Evolutionary conservation across 2,797 vertebrate genomes (phyloP), one percentile per base, ranked within the genome.

Genomic region (Sebastes kiyomatsui): DNA sequence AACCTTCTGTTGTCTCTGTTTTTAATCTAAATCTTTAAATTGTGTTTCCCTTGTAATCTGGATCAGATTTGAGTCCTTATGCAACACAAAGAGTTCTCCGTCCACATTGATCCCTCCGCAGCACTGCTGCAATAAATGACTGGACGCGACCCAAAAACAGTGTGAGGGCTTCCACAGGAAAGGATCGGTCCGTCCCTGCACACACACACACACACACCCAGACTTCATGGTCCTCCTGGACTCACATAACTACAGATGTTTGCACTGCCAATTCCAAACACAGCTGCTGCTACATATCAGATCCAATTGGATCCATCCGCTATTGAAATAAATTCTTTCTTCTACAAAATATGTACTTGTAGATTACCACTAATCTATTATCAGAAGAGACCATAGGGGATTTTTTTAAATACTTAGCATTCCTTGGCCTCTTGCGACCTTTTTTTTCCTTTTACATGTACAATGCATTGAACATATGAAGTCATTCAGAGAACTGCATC

Each of bases 101-200:
- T 71, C 77, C 75, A 35, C 69, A 75, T 68, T 68, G 23, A 60
- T 85, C 68, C 67, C 75, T 62, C 54, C 9, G 2, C 32, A 46
- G 64, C 66, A 66, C 65, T 20, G 55, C 72, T 67, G 69, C 60
- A 49, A 66, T 80, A 71, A 85, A 80, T 3, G 56, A 65, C 68
- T 87, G 87, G 87, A 85, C 5, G 13, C 22, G 61, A 61, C 55
- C 78, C 90, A 90, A 77, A 52, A 88, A 71, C 81, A 74, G 71
- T 77, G 73, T 71, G 79, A 90, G 85, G 81, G 65, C 84, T 90
- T 87, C 62, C 65, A 86, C 88, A 81, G 83, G 82, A 86, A 90
- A 83, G 82, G 84, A 62, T 77, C 27, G 52, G 82, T 60, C 78
- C 69, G 68, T 82, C 74, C 62, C 77, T 46, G 59, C 35, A 7